phyloP scores from a whole-genome alignment of 2,113 vertebrate genomes.

The Neoarius graeffei region DNA sequence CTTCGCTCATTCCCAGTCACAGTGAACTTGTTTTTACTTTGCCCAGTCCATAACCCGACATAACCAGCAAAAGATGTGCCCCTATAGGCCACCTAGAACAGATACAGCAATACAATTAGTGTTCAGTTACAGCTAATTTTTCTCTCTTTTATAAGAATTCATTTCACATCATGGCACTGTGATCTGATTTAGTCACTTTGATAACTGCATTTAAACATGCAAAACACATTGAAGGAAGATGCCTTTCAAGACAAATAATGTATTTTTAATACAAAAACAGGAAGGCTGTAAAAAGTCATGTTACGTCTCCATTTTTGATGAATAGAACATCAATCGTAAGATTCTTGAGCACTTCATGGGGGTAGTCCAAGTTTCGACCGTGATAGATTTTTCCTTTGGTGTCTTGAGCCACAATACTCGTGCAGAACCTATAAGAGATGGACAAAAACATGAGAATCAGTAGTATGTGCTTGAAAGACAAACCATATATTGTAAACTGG shows the following conservation, averaged over 20 bases:
- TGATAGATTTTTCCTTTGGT: slow-evolving; percentile 83
- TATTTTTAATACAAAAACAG: background rate
- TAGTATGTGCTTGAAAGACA: background rate
- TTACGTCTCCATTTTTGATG: slow-evolving; percentile 81
- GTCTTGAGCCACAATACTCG: slow-evolving; percentile 89
- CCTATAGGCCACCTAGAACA: slow-evolving; percentile 76
- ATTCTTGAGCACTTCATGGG: slow-evolving; percentile 77
- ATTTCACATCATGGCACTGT: background rate
- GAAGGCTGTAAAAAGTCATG: background rate
- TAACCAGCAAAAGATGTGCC: slow-evolving; percentile 92
- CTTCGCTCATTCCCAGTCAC: slow-evolving; percentile 87
- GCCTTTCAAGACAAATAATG: background rate
- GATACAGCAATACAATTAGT: background rate
- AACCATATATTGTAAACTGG: background rate
- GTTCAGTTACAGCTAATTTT: background rate
- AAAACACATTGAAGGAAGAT: background rate
- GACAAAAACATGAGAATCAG: slow-evolving; percentile 3
- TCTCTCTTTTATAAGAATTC: background rate
- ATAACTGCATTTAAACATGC: background rate
- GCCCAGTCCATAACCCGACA: slow-evolving; percentile 92
- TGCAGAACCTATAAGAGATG: slow-evolving; percentile 82
- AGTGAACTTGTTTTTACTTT: slow-evolving; percentile 87
- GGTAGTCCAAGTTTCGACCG: slow-evolving; percentile 89
- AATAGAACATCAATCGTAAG: slow-evolving; percentile 83
- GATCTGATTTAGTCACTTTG: background rate